Base-by-base conservation (phyloP, 2,888 invertebrate species). In the Athalia rosae region DNA sequence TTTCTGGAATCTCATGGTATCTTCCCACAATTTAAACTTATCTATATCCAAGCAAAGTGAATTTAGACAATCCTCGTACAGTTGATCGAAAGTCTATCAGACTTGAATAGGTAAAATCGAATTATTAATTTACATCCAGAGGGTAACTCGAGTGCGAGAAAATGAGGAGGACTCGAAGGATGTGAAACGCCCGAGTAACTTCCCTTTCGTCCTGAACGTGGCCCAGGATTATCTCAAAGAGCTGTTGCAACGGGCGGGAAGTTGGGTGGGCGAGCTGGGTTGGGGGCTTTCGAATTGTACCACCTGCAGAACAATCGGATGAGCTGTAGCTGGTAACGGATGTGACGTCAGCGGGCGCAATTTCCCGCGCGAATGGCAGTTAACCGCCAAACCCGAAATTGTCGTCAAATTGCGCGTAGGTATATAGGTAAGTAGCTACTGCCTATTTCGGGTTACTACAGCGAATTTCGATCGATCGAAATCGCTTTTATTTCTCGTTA, bases 271-370 rank as follows among this genome's bases (percentile, higher is more conserved):
- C 53, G 53, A 53, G n/a, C 1, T 11, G 8, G 11, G 13, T 15
- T 2, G 45, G 11, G 73, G n/a, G 45, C 45, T 47, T 62, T 78
- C 78, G 77, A 77, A 82, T 83, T 82, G 82, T 71, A 58, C 53
- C 71, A 80, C 81, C 76, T 81, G 56, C 82, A 79, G 85, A 85
- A 85, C 85, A 86, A 86, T 86, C 82, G 85, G 80, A 82, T 79
- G 81, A 76, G 83, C 79, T 77, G 77, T 80, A 82, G 80, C 85
- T 85, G 83, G 83, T 84, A 86, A 85, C 87, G 88, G 88, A 88
- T 86, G 87, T 87, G 87, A 88, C 87, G 88, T 88, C 88, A 88
- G 88, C 88, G 87, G 86, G 87, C 84, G 88, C 87, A 88, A 88
- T 88, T 88, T 88, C 88, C 86, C 84, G 86, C 82, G 85, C 86